A percentile compares a stretch with the other conserved stretches of the same genome.
These are phyloP conservation scores for Oppia nitens DNA, from an alignment of 1,140 invertebrate genomes.

Conservation along the genomic window DNA sequence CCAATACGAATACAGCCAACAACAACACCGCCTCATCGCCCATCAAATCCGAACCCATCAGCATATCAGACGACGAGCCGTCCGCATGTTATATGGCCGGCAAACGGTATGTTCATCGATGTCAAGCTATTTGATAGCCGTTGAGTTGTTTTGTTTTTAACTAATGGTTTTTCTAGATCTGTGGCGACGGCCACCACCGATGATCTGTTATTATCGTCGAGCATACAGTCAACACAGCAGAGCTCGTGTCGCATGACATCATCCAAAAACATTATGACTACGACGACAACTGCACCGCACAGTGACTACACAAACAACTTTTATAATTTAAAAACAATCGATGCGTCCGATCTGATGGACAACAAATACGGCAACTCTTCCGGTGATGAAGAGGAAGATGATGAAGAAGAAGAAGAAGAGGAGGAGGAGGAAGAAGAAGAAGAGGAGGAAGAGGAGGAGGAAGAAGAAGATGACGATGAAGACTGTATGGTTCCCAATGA, in stretches of 20 bases:
- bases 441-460: background rate
- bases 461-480: background rate
- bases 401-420: background rate
- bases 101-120: slow-evolving; percentile 4
- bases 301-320: background rate
- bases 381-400: slow-evolving; percentile 6
- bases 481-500: background rate
- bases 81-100: slow-evolving; percentile 6
- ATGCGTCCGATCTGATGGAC: background rate
- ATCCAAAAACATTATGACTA: background rate
- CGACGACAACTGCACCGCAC: too few species aligned
- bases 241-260: background rate
- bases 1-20: background rate
- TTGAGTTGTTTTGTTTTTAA: background rate
- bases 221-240: background rate
- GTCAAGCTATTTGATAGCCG: too few species aligned
- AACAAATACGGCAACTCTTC: background rate
- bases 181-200: slow-evolving; percentile 12
- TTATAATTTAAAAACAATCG: background rate
- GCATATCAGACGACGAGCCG: slow-evolving; percentile 1
- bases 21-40: too few species aligned
- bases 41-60: too few species aligned
- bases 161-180: background rate
- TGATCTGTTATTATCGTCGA: slow-evolving; percentile 2
- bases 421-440: slow-evolving; percentile 11